These are phyloP conservation scores for Vulpes ferrilata DNA, from an alignment of 2,113 vertebrate genomes.

Conservation along the genomic window DNA sequence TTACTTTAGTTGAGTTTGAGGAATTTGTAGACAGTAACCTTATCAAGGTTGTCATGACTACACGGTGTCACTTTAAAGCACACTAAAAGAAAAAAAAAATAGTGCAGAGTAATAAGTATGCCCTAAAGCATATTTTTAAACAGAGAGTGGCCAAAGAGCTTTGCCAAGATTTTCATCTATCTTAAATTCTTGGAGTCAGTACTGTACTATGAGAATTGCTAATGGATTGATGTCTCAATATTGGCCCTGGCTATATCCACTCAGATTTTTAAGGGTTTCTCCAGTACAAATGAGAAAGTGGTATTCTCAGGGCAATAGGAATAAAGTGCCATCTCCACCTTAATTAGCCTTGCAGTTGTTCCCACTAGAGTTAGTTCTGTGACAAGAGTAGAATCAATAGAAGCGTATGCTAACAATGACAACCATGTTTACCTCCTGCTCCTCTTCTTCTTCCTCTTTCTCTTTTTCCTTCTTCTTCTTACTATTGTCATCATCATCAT, in stretches of 20 bases:
- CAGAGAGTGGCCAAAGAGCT: neutral
- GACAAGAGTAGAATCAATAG: neutral
- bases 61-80: neutral
- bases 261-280: neutral
- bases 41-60: conserved; percentile 17
- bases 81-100: neutral
- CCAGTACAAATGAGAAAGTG: neutral
- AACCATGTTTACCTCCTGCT: neutral
- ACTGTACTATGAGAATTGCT: neutral
- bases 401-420: fast-evolving
- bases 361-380: neutral
- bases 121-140: neutral
- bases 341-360: neutral
- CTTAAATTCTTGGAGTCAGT: neutral
- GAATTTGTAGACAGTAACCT: neutral
- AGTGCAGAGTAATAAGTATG: neutral
- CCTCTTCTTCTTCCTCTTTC: no score
- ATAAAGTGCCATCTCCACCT: fast-evolving
- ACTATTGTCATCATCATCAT: neutral
- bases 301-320: neutral
- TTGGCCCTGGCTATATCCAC: neutral
- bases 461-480: neutral
- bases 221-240: neutral
- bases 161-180: neutral
- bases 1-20: neutral